phyloP scores from a whole-genome alignment of 2,113 vertebrate genomes.

The Sceloporus tristichus region DNA sequence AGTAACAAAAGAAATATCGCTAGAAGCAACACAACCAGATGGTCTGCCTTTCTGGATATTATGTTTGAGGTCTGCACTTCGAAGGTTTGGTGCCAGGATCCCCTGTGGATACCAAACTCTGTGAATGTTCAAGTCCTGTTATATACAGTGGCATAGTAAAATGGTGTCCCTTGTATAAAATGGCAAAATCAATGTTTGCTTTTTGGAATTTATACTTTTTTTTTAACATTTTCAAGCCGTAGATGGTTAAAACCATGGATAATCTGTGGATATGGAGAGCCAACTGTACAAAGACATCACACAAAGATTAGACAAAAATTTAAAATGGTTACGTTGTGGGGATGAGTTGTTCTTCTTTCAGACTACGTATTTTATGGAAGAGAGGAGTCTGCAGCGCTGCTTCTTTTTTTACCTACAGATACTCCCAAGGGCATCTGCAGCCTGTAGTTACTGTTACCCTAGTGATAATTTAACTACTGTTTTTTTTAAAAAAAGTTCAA shows the following conservation, averaged over 20 bases:
- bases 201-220: too few species aligned
- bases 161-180: too few species aligned
- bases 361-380: not conserved
- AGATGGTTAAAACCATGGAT: too few species aligned
- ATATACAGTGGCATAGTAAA: too few species aligned
- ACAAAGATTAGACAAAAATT: not conserved
- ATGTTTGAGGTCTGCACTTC: not conserved
- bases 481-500: not conserved
- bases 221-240: too few species aligned
- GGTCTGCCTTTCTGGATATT: not conserved
- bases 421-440: not conserved
- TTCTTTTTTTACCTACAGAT: not conserved
- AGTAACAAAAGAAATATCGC: not conserved
- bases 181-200: too few species aligned
- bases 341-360: too few species aligned
- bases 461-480: not conserved
- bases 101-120: too few species aligned
- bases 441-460: conserved; percentile 3
- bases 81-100: too few species aligned
- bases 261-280: too few species aligned
- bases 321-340: not conserved
- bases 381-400: not conserved
- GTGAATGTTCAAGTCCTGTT: too few species aligned
- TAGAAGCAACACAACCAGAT: not conserved
- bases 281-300: not conserved